Conservation (phyloP, 2,113 vertebrate species). For the Clarias gariepinus region DNA sequence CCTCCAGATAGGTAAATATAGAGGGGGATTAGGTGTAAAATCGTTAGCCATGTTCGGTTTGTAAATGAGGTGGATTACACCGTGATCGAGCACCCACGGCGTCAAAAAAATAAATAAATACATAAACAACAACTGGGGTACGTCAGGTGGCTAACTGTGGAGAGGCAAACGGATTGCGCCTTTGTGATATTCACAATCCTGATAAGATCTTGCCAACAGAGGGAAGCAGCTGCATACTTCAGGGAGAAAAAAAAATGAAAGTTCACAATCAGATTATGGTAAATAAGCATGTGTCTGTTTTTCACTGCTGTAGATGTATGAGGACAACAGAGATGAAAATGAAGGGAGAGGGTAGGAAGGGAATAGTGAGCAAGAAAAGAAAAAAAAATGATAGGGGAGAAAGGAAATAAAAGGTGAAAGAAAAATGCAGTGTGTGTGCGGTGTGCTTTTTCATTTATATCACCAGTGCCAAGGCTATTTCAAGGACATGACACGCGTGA, state of each 20-base stretch:
- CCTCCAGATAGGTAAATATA: conserved; percentile 23
- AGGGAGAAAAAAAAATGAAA: conserved; percentile 21
- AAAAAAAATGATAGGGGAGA: not conserved
- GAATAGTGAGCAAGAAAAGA: not conserved
- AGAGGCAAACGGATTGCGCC: conserved; percentile 46
- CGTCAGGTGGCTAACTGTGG: conserved; percentile 45
- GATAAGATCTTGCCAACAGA: conserved; percentile 47
- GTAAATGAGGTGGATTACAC: conserved; percentile 48
- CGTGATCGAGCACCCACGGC: conserved; percentile 38
- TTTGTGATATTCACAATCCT: conserved; percentile 51
- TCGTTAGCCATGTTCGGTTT: conserved; percentile 37
- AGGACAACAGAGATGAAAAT: not conserved
- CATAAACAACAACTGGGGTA: not conserved
- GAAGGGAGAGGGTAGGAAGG: not conserved
- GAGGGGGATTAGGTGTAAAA: conserved; percentile 22
- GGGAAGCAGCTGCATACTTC: conserved; percentile 48
- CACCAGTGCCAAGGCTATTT: conserved; percentile 39
- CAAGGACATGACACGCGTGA: conserved; percentile 37
- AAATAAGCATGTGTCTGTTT: conserved; percentile 47
- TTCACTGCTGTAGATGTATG: conserved; percentile 34
- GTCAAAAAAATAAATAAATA: conserved; percentile 5
- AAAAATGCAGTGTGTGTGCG: conserved; percentile 22
- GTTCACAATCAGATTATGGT: conserved; percentile 52
- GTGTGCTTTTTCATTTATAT: not conserved
- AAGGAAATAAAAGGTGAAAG: conserved; percentile 14